These are phyloP conservation scores for Prenolepis imparis DNA, from an alignment of 2,888 invertebrate genomes.

Conservation along the genomic window DNA sequence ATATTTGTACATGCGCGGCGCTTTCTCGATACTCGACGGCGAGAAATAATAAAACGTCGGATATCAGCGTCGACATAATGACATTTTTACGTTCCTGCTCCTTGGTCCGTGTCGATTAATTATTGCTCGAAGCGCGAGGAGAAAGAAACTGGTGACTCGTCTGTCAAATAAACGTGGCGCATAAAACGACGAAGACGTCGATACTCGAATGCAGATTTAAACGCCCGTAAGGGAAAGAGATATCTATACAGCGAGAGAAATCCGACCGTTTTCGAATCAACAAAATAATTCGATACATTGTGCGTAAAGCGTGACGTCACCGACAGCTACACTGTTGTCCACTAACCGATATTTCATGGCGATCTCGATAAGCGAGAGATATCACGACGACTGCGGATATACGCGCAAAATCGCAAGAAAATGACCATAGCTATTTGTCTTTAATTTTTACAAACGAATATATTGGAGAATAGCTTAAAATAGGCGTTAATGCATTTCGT, in stretches of 20 bases:
- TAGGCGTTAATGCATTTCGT: background rate
- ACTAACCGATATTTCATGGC: slow-evolving; percentile 54
- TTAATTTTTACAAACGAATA: background rate
- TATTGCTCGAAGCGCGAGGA: background rate
- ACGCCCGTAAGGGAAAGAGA: background rate
- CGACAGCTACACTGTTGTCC: slow-evolving; percentile 28
- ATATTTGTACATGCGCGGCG: background rate
- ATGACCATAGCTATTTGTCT: background rate
- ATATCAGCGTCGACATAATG: slow-evolving; percentile 14
- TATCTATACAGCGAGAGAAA: too few species aligned
- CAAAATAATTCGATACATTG: slow-evolving; percentile 66
- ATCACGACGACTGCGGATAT: background rate
- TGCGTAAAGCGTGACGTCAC: slow-evolving; percentile 42
- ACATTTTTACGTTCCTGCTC: slow-evolving; percentile 12
- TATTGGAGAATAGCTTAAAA: background rate
- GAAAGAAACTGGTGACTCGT: slow-evolving; percentile 4
- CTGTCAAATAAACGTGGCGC: slow-evolving; percentile 10
- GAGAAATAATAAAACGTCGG: background rate
- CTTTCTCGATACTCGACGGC: background rate
- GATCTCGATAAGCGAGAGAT: slow-evolving; percentile 30
- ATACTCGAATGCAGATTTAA: slow-evolving; percentile 13
- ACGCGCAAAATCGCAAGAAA: slow-evolving; percentile 5
- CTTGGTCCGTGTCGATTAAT: slow-evolving; percentile 32
- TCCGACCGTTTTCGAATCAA: slow-evolving; percentile 65
- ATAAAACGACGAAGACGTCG: slow-evolving; percentile 50